Conservation (phyloP, 2,113 vertebrate species). For the Pangasianodon gigas region DNA sequence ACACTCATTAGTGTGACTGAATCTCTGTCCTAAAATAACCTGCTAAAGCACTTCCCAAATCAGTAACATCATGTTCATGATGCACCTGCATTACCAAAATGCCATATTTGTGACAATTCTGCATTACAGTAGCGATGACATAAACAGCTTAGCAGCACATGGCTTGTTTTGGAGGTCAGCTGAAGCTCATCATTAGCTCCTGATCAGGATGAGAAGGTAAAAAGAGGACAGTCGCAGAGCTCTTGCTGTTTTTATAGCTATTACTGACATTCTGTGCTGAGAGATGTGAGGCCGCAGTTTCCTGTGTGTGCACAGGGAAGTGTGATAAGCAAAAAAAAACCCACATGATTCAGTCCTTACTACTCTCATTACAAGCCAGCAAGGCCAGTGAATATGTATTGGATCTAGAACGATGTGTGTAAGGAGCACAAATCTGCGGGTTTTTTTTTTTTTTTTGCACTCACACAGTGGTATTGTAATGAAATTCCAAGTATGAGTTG, state of each 20-base stretch:
- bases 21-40: neutral
- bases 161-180: neutral
- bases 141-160: neutral
- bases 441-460: too few species aligned
- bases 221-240: neutral
- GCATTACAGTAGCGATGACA: neutral
- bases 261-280: constrained; percentile 15
- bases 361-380: neutral
- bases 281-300: neutral
- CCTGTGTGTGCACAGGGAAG: neutral
- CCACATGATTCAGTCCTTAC: neutral
- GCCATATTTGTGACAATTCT: neutral
- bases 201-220: neutral
- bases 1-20: neutral
- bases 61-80: neutral
- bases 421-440: too few species aligned
- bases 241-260: neutral
- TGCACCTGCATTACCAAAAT: neutral
- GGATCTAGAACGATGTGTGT: neutral
- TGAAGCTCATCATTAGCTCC: neutral
- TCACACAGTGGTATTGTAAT: neutral
- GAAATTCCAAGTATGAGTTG: neutral
- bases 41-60: neutral
- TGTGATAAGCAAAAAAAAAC: neutral
- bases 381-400: neutral